Percentiles rank a stretch among this genome's conserved stretches.
Conservation (phyloP, 2,113 vertebrate species). For the Promerops cafer region DNA sequence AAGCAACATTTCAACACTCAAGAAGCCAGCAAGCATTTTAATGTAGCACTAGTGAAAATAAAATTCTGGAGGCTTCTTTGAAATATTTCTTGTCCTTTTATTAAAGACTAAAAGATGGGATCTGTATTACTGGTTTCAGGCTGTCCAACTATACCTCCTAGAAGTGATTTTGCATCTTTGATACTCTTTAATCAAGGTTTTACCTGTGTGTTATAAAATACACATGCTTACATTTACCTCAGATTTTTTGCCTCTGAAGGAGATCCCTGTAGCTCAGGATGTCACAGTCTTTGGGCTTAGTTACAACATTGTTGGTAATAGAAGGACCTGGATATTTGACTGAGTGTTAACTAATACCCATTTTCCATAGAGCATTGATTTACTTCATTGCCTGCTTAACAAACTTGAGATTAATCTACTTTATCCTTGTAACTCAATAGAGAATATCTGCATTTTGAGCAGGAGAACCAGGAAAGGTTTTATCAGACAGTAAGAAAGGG, state of each 20-base stretch:
- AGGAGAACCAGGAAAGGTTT: background rate
- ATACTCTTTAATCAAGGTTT: background rate
- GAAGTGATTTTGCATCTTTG: background rate
- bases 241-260: background rate
- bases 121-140: background rate
- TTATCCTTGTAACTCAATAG: background rate
- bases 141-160: rapidly evolving
- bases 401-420: background rate
- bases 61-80: background rate
- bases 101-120: background rate
- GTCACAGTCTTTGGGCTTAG: background rate
- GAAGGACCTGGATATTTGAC: background rate
- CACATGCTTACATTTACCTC: background rate
- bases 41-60: background rate
- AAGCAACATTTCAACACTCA: background rate
- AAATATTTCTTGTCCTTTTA: background rate
- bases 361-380: background rate
- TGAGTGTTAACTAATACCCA: background rate
- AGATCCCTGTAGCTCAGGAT: background rate
- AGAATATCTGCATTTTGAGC: background rate
- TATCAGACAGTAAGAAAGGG: background rate
- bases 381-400: background rate
- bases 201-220: background rate
- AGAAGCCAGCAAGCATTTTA: background rate
- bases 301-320: background rate